Conservation (phyloP, 2,113 vertebrate genomes). For the Erythrocercus mccallii region DNA sequence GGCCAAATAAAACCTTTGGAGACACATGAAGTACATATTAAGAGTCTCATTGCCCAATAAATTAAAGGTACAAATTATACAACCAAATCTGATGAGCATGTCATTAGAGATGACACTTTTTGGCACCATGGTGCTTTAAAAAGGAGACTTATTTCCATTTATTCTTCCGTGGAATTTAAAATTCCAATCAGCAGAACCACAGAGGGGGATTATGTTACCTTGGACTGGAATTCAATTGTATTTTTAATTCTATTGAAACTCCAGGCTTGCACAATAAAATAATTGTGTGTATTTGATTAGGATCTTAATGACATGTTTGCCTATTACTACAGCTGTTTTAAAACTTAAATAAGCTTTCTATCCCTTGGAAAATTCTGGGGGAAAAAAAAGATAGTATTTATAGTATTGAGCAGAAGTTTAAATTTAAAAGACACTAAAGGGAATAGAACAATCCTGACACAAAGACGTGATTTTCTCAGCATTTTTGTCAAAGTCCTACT, state of each 20-base stretch:
- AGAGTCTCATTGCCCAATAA: neutral
- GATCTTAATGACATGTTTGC: constrained; percentile 15
- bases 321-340: neutral
- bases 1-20: constrained; percentile 7
- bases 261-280: neutral
- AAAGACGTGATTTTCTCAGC: neutral
- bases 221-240: neutral
- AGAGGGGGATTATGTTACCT: neutral
- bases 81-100: neutral
- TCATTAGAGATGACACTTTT: neutral
- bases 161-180: neutral
- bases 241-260: constrained; percentile 15
- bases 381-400: neutral
- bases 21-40: neutral
- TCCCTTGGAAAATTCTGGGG: neutral
- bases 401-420: neutral
- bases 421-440: neutral
- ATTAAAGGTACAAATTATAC: constrained; percentile 1
- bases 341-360: neutral
- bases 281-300: constrained; percentile 18
- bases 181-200: constrained; percentile 2
- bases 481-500: neutral
- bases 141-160: neutral
- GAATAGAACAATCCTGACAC: neutral
- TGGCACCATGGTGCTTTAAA: neutral